Conservation (phyloP, 2,113 vertebrate species). For the Otolemur garnettii region DNA sequence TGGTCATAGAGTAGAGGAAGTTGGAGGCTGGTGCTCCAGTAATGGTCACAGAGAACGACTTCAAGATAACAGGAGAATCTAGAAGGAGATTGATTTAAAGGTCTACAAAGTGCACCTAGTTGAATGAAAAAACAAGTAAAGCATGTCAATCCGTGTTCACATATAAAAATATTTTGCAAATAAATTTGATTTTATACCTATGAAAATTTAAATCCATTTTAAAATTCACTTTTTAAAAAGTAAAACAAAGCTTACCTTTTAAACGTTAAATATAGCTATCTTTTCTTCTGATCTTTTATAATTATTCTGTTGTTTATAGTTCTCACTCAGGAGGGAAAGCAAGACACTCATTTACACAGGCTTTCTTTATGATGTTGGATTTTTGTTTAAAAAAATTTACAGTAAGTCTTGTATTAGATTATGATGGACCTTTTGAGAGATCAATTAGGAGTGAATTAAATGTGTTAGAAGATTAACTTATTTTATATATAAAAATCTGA, state of each 20-base stretch:
- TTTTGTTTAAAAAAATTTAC: background rate
- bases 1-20: background rate
- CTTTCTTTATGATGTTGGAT: background rate
- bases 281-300: conserved; percentile 29
- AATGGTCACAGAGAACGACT: background rate
- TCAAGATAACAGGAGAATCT: background rate
- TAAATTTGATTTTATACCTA: conserved; percentile 29
- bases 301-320: conserved; percentile 1
- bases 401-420: background rate
- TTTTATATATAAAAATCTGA: background rate
- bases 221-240: background rate
- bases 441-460: conserved; percentile 31
- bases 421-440: conserved; percentile 23
- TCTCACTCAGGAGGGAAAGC: background rate
- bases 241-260: conserved; percentile 14
- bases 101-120: background rate
- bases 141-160: background rate
- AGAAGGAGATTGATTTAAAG: background rate
- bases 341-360: background rate
- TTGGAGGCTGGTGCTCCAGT: background rate
- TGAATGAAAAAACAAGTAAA: conserved; percentile 21
- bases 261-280: conserved; percentile 48
- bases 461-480: background rate
- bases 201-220: background rate
- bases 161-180: conserved; percentile 12